phyloP scores from a whole-genome alignment of 1,140 invertebrate genomes.

The Reticulitermes speratus region DNA sequence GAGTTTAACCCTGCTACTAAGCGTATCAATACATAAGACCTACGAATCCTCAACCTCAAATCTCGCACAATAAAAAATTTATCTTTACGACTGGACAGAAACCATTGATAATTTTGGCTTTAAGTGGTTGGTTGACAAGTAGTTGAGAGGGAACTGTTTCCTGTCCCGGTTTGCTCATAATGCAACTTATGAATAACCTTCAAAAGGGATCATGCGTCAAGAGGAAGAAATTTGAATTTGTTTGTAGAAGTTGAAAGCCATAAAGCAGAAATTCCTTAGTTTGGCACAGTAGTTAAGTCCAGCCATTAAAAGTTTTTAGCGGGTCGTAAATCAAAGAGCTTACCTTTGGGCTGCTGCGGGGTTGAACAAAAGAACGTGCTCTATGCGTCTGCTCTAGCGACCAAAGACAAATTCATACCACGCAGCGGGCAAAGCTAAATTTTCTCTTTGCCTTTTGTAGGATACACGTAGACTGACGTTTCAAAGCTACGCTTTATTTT shows the following conservation, averaged over 20 bases:
- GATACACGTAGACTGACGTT: neutral
- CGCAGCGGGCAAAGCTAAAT: neutral
- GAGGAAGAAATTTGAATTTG: neutral
- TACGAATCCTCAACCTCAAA: too few species aligned
- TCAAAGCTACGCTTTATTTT: neutral
- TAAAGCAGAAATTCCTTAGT: neutral
- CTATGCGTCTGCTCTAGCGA: neutral
- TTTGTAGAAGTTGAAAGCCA: neutral
- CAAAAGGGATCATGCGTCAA: neutral
- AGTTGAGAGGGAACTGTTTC: neutral
- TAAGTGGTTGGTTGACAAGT: too few species aligned
- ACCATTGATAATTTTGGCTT: too few species aligned
- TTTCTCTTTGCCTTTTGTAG: neutral
- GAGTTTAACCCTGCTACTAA: too few species aligned
- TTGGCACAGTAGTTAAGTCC: neutral
- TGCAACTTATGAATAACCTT: neutral
- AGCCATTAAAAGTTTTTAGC: constrained; percentile 3
- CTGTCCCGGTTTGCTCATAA: neutral
- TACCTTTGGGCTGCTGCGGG: neutral
- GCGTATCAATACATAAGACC: too few species aligned
- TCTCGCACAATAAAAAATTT: too few species aligned
- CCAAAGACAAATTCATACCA: neutral
- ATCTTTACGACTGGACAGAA: too few species aligned
- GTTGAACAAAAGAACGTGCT: neutral
- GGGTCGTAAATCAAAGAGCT: neutral